phyloP scores from a whole-genome alignment of 2,797 vertebrate genomes.

The Sus cebifrons region DNA sequence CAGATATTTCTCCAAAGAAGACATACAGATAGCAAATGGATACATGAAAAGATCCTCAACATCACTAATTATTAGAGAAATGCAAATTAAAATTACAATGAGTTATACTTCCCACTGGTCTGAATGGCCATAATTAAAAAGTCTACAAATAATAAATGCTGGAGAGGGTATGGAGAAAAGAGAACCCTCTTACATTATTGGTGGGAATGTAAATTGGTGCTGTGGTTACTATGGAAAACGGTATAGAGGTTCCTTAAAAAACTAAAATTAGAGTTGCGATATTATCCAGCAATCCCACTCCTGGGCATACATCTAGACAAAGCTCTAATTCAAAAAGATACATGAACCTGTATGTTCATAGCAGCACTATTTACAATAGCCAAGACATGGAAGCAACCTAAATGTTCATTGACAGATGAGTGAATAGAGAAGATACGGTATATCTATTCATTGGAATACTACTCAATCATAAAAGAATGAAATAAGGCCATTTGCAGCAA shows the following conservation, averaged over 20 bases:
- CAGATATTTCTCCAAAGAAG: background rate
- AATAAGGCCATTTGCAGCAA: background rate
- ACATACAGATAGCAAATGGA: background rate
- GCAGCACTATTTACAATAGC: background rate
- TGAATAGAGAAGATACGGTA: background rate
- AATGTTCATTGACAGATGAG: background rate
- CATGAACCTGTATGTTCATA: background rate
- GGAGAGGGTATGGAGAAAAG: background rate
- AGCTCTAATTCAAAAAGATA: background rate
- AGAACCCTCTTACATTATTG: background rate
- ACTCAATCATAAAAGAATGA: background rate
- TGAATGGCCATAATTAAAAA: background rate
- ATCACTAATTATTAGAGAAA: background rate
- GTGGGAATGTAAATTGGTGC: background rate
- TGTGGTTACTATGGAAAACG: background rate
- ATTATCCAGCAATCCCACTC: background rate
- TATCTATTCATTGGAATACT: background rate
- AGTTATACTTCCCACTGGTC: background rate
- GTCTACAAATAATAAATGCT: background rate
- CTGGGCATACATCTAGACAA: background rate
- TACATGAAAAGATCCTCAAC: background rate
- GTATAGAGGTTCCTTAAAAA: background rate
- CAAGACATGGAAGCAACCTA: background rate
- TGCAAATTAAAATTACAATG: background rate
- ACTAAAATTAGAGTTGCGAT: background rate